phyloP scores from a whole-genome alignment of 2,797 vertebrate genomes.

The Amniataba percoides region DNA sequence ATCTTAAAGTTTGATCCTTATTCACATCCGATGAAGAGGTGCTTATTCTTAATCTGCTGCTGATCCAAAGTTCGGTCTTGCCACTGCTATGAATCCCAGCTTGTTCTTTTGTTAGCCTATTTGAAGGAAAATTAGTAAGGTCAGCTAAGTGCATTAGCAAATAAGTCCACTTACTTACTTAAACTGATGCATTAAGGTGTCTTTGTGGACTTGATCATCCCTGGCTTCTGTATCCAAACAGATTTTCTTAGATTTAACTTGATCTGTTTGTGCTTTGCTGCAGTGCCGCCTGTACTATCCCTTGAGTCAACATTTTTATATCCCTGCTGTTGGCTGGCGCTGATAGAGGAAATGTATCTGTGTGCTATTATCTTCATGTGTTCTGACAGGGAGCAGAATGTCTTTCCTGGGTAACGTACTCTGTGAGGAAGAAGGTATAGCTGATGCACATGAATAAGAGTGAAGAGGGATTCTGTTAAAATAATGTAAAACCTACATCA shows the following conservation, averaged over 20 bases:
- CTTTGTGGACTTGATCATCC: slow-evolving; percentile 7
- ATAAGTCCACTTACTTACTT: neutral
- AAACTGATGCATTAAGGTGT: slow-evolving; percentile 7
- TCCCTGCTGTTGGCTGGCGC: neutral
- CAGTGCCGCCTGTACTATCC: neutral
- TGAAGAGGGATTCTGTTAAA: neutral
- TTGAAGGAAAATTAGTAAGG: neutral
- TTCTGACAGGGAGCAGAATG: neutral
- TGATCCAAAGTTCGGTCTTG: neutral
- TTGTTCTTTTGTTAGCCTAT: too few species aligned
- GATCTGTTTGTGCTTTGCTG: neutral
- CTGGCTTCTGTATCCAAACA: neutral
- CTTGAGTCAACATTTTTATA: slow-evolving; percentile 11
- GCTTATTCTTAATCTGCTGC: slow-evolving; percentile 11
- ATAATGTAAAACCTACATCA: neutral
- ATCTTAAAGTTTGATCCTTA: neutral
- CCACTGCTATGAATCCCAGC: neutral
- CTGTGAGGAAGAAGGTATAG: neutral
- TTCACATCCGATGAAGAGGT: neutral
- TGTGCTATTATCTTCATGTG: slow-evolving; percentile 6
- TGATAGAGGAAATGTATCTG: slow-evolving; percentile 6
- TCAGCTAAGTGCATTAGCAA: neutral
- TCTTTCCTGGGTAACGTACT: slow-evolving; percentile 18
- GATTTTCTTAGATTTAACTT: slow-evolving; percentile 32
- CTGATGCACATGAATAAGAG: neutral